Evolutionary conservation across 2,797 vertebrate genomes (phyloP).

Genomic region (Argya squamiceps): DNA sequence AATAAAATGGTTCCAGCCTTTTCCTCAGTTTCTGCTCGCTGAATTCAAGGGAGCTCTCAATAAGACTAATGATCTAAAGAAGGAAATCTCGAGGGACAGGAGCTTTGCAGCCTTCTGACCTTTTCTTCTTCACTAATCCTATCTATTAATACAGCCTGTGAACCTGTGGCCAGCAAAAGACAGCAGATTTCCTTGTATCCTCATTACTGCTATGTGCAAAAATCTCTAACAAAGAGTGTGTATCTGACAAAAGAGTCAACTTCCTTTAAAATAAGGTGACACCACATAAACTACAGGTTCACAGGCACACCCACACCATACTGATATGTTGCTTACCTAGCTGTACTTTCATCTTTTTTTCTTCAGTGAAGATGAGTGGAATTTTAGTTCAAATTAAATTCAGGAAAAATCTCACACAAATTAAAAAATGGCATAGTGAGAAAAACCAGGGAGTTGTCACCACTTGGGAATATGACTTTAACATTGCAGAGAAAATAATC

Average conservation of each 20-base stretch:
- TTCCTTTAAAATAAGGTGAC: background rate
- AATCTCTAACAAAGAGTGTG: background rate
- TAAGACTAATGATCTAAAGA: constrained; percentile 52
- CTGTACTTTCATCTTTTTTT: background rate
- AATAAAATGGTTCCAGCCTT: constrained; percentile 59
- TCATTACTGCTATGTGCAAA: background rate
- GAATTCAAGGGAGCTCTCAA: background rate
- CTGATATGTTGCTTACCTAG: background rate
- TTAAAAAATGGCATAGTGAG: background rate
- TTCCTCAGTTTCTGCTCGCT: constrained; percentile 9
- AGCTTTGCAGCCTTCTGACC: constrained; percentile 63
- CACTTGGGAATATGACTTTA: background rate
- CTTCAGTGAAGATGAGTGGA: background rate
- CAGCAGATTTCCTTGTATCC: constrained; percentile 26
- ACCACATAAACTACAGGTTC: background rate
- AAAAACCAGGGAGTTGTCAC: fast-evolving
- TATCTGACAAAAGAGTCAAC: background rate
- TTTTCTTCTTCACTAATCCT: constrained; percentile 78
- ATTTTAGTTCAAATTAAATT: background rate
- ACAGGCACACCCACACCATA: background rate
- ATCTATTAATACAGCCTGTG: constrained; percentile 76
- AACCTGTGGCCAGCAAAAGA: constrained; percentile 61
- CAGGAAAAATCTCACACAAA: background rate
- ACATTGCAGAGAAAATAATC: background rate
- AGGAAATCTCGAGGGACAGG: constrained; percentile 58